Base-by-base conservation (phyloP, 2,113 vertebrate genomes). In the Amphilophus citrinellus region DNA sequence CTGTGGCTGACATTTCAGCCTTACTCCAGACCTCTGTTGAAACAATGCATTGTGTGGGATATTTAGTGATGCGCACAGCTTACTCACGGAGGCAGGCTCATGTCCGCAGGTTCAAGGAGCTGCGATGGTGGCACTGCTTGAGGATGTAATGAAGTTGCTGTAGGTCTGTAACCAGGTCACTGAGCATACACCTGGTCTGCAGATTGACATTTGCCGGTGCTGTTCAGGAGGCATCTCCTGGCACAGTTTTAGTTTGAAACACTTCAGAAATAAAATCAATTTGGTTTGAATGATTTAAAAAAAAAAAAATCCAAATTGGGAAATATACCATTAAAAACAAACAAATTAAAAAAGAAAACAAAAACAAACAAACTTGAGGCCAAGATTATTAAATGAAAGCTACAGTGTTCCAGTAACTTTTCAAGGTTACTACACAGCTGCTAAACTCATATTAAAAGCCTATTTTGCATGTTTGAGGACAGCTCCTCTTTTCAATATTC, bases 101-200 rank as follows among this genome's bases (percentile, higher is more conserved):
- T 84, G 89, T 91, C 91, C 24, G 75, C 89, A 61, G 89, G 90
- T 88, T 80, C 83, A 80, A 85, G 78, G 76, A 91, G 85, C 32
- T 79, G 79, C 76, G 6, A 80, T 44, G 85, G 86, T 84, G 86
- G 73, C 84, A 35, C 77, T 24, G 86, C 89, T 90, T 84, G 78
- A 91, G 89, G 88, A 79, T 63, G 87, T 83, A 77, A 89, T 92
- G 90, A 88, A 89, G 88, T 83, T 88, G 77, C 88, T 90, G 88
- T 68, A 77, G 84, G 88, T 90, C 82, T 90, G 85, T 85, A 90
- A 88, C 76, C 93, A 91, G 93, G 94, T 95, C 94, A 94, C 87
- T 92, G 89, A 94, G 89, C 92, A 94, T 85, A 80, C 88, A 93
- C 92, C 90, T 88, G 87, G 68, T 80, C 68, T 83, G 73, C 50